A percentile compares a stretch with the other conserved stretches of the same genome.
Conservation (phyloP, 2,888 invertebrate species). For the Eretmocerus hayati region DNA sequence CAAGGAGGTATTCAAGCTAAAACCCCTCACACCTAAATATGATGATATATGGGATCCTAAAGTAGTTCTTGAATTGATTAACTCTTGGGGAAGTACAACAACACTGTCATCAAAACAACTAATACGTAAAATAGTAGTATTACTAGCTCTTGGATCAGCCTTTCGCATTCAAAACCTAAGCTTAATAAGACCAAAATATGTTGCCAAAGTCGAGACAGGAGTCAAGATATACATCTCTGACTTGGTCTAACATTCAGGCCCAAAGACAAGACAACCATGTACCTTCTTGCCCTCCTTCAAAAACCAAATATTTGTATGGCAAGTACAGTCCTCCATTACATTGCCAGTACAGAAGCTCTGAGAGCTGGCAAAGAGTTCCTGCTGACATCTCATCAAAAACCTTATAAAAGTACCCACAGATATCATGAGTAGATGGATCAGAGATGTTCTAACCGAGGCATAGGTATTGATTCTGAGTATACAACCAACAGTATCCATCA, state of each 20-base stretch:
- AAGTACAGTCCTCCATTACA: background rate
- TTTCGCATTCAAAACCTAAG: background rate
- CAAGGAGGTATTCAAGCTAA: background rate
- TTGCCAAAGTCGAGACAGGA: background rate
- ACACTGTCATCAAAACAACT: background rate
- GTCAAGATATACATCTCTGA: background rate
- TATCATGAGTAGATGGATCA: no score
- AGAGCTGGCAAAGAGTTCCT: no score
- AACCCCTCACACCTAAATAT: background rate
- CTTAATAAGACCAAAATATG: background rate
- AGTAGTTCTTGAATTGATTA: background rate
- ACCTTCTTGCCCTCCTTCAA: background rate
- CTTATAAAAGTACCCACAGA: no score
- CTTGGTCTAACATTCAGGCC: background rate
- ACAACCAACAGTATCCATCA: no score
- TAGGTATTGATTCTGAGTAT: no score
- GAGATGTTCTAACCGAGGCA: no score
- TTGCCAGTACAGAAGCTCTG: background rate
- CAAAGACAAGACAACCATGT: background rate
- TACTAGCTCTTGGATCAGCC: background rate
- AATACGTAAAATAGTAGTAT: background rate
- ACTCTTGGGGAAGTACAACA: background rate
- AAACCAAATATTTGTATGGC: background rate
- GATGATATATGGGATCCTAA: background rate
- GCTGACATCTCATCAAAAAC: no score